A percentile compares a stretch with the other conserved stretches of the same genome.
phyloP scores from a whole-genome alignment of 1,140 invertebrate genomes.

The Aleiodes sp. region DNA sequence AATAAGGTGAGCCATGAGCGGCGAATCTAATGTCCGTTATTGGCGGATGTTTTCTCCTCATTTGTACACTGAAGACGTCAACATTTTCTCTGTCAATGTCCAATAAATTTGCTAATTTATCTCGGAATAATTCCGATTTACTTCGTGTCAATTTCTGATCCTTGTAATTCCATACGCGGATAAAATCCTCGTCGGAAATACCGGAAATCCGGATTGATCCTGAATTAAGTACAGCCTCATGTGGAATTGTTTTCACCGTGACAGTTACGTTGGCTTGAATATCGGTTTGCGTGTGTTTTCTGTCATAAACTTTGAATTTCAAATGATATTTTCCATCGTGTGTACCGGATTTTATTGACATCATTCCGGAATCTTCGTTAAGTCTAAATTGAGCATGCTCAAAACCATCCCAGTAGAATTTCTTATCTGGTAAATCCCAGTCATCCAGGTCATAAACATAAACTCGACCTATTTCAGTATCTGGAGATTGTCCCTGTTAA shows the following conservation, averaged over 20 bases:
- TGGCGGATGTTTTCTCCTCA: slow-evolving; percentile 85
- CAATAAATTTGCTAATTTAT: slow-evolving; percentile 85
- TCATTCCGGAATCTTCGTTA: slow-evolving; percentile 92
- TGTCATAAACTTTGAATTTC: slow-evolving; percentile 91
- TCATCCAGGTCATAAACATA: slow-evolving; percentile 97
- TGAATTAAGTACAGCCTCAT: slow-evolving; percentile 94
- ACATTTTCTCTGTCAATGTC: slow-evolving; percentile 89
- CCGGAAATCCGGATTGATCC: slow-evolving; percentile 93
- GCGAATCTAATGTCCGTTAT: slow-evolving; percentile 93
- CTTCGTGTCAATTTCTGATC: slow-evolving; percentile 83
- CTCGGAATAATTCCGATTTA: slow-evolving; percentile 87
- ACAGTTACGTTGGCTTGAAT: slow-evolving; percentile 93
- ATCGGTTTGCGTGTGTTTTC: slow-evolving; percentile 92
- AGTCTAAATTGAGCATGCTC: slow-evolving; percentile 87
- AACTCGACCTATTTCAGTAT: slow-evolving; percentile 93
- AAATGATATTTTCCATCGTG: slow-evolving; percentile 87
- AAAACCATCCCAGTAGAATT: slow-evolving; percentile 90
- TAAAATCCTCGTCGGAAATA: slow-evolving; percentile 96
- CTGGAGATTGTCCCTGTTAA: slow-evolving; percentile 86
- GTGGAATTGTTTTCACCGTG: slow-evolving; percentile 91
- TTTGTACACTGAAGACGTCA: slow-evolving; percentile 94
- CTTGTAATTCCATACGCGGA: slow-evolving; percentile 92
- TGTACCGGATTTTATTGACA: slow-evolving; percentile 92
- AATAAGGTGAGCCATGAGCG: slow-evolving; percentile 95
- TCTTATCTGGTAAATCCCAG: slow-evolving; percentile 97